Conservation (phyloP, 2,113 vertebrate species). For the Nycticorax nycticorax region DNA sequence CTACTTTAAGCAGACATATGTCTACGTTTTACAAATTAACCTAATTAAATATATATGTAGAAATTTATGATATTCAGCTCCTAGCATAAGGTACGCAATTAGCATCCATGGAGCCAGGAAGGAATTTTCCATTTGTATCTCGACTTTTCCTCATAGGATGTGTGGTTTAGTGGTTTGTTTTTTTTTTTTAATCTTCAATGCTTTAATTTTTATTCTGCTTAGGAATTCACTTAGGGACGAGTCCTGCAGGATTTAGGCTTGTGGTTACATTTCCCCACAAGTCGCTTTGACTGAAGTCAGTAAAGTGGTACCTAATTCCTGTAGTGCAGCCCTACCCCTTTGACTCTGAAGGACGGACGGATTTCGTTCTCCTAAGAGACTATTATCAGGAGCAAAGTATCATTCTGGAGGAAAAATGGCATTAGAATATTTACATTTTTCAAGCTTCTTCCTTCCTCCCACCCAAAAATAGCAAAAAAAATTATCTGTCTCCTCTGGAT, state of each 20-base stretch:
- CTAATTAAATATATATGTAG: conserved; percentile 68
- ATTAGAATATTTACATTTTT: conserved; percentile 61
- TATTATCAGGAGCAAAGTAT: not conserved
- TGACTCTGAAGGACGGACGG: not conserved
- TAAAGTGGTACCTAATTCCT: not conserved
- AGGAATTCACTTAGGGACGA: not conserved
- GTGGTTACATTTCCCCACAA: not conserved
- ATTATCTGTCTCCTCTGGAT: not conserved
- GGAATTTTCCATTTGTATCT: conserved; percentile 61
- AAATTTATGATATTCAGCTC: conserved; percentile 33
- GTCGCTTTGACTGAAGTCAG: not conserved
- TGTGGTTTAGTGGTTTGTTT: not conserved
- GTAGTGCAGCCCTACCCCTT: not conserved
- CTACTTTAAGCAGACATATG: conserved; percentile 40
- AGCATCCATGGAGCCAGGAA: conserved; percentile 26
- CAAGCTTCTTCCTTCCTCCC: conserved; percentile 53
- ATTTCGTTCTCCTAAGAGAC: not conserved
- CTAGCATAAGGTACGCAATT: conserved; percentile 11
- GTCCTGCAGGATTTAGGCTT: not conserved
- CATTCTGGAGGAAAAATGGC: conserved; percentile 34
- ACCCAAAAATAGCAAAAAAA: conserved; percentile 49
- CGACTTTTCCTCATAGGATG: conserved; percentile 7
- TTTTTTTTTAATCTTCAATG: not conserved
- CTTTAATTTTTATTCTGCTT: conserved; percentile 37
- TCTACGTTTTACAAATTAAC: conserved; percentile 49